A percentile compares a stretch with the other conserved stretches of the same genome.
phyloP scores from a whole-genome alignment of 2,113 vertebrate genomes.

The Piliocolobus tephrosceles region DNA sequence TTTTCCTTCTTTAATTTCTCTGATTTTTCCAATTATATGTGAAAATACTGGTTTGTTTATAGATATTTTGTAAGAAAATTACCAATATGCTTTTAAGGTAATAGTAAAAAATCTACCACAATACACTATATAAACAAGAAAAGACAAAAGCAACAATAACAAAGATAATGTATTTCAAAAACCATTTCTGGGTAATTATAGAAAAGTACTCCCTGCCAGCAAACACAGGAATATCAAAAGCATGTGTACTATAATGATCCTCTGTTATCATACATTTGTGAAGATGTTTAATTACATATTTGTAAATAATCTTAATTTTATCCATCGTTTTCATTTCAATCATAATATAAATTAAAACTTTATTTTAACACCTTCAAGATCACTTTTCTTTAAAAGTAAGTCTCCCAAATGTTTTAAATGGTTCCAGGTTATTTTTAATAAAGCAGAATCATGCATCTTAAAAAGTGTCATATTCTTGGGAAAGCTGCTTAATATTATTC shows the following conservation, averaged over 20 bases:
- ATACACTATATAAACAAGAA: not conserved
- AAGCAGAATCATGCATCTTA: not conserved
- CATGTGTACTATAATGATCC: not conserved
- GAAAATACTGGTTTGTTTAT: not conserved
- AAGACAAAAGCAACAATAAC: not conserved
- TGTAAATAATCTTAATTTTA: constrained; percentile 42
- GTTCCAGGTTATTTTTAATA: not conserved
- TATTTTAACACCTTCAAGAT: constrained; percentile 24
- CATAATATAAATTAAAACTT: not conserved
- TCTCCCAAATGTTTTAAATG: constrained; percentile 30
- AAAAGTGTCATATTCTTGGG: not conserved
- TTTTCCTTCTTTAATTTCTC: not conserved
- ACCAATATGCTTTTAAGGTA: not conserved
- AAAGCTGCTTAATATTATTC: not conserved
- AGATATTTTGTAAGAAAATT: not conserved
- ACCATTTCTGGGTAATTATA: not conserved
- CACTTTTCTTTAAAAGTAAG: not conserved
- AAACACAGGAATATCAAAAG: not conserved
- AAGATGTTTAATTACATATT: not conserved
- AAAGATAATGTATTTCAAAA: not conserved
- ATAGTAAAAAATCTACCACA: not conserved
- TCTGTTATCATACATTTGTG: not conserved
- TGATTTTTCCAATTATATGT: not conserved
- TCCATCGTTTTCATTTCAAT: not conserved
- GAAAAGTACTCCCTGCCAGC: not conserved